Percentiles rank a stretch among this genome's conserved stretches.
Conservation (phyloP, 2,888 invertebrate genomes). For the Ecdyonurus torrentis region DNA sequence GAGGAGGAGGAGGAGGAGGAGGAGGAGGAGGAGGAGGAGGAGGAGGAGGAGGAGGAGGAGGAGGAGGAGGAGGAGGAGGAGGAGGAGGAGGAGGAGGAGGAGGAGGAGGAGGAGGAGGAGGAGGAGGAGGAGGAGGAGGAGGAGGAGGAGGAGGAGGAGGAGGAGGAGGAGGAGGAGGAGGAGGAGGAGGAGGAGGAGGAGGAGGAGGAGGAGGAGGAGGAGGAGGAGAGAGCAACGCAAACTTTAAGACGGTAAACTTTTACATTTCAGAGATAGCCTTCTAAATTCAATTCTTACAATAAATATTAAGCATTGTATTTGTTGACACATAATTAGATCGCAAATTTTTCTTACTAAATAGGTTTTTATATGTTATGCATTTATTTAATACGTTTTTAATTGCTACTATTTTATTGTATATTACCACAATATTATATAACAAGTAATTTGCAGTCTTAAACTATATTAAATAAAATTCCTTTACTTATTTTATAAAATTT, state of each 20-base stretch:
- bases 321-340: slow-evolving; percentile 46
- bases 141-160: background rate
- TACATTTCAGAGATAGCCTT: background rate
- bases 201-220: background rate
- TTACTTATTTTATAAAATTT: too few relatives aligned
- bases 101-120: background rate
- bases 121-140: background rate
- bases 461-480: too few relatives aligned
- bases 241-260: background rate
- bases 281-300: background rate
- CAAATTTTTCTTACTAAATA: too few relatives aligned
- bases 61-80: slow-evolving; percentile 10
- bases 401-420: too few relatives aligned
- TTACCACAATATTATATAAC: too few relatives aligned
- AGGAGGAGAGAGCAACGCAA: background rate
- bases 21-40: slow-evolving; percentile 2
- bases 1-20: slow-evolving; percentile 3
- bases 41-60: slow-evolving; percentile 9
- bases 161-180: background rate
- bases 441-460: too few relatives aligned
- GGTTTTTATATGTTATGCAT: too few relatives aligned
- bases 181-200: background rate
- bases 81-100: background rate
- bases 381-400: too few relatives aligned
- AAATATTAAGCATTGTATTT: slow-evolving; percentile 39